Evolutionary conservation across 2,888 invertebrate genomes (phyloP).

Genomic region (Philonicus albiceps): DNA sequence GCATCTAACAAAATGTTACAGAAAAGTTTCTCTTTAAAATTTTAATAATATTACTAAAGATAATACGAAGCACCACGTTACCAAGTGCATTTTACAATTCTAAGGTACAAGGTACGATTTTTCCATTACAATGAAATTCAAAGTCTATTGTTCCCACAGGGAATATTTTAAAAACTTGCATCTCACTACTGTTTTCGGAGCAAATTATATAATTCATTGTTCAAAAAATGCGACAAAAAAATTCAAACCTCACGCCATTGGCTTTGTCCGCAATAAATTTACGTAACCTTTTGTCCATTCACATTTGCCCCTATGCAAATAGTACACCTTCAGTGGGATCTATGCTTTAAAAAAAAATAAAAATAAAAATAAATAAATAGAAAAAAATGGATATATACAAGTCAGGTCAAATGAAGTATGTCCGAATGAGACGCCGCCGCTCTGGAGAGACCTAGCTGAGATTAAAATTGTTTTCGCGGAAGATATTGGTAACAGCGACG

Average conservation of each 20-base stretch:
- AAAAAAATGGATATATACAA: not conserved
- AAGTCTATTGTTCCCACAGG: not conserved
- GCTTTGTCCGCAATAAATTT: not conserved
- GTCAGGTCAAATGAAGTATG: not conserved
- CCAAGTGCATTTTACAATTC: no score
- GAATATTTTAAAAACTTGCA: not conserved
- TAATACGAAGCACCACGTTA: no score
- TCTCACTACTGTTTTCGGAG: not conserved
- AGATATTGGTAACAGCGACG: constrained; percentile 15
- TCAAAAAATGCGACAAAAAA: not conserved
- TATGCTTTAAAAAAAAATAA: not conserved
- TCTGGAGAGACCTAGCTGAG: not conserved
- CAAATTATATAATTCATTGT: not conserved
- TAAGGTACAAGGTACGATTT: no score
- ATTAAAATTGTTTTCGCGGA: constrained; percentile 10
- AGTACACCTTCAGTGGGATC: constrained; percentile 2
- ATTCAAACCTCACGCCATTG: not conserved
- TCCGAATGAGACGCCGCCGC: not conserved
- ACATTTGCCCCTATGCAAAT: constrained; percentile 17
- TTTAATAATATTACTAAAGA: no score
- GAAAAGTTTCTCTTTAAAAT: no score
- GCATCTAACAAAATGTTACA: no score
- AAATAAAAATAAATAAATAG: no score
- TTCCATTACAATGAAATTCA: not conserved
- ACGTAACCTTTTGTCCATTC: constrained; percentile 14